These are phyloP conservation scores for Takifugu ocellatus DNA, from an alignment of 2,797 vertebrate genomes.

Conservation along the genomic window DNA sequence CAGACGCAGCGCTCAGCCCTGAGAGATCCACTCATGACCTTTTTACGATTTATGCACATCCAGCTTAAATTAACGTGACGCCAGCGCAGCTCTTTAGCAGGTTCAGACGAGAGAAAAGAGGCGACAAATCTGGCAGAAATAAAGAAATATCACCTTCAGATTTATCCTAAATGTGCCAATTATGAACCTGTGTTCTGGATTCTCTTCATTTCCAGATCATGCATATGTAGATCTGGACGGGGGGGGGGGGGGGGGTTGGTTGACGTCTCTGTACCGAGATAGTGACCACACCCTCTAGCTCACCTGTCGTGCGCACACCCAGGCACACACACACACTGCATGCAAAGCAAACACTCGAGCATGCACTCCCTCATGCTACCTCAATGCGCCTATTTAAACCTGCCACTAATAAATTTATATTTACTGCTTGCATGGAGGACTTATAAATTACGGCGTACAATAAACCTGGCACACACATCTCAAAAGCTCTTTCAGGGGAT, in stretches of 20 bases:
- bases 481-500: slow-evolving; percentile 79
- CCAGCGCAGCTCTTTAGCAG: neutral
- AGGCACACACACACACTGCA: slow-evolving; percentile 18
- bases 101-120: too few relatives aligned
- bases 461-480: slow-evolving; percentile 80
- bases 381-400: slow-evolving; percentile 74
- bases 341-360: slow-evolving; percentile 56
- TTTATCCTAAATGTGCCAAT: too few relatives aligned
- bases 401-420: slow-evolving; percentile 80
- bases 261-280: slow-evolving; percentile 65
- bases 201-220: too few relatives aligned
- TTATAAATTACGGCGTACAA: slow-evolving; percentile 89
- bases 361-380: slow-evolving; percentile 79
- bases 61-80: slow-evolving; percentile 15
- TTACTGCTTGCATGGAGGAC: slow-evolving; percentile 88
- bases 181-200: too few relatives aligned
- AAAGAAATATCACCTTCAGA: too few relatives aligned
- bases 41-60: slow-evolving; percentile 33
- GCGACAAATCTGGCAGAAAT: too few relatives aligned
- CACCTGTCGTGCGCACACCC: neutral
- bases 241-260: slow-evolving; percentile 45
- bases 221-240: too few relatives aligned
- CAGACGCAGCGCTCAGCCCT: slow-evolving; percentile 11
- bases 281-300: slow-evolving; percentile 46
- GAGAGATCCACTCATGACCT: slow-evolving; percentile 12